Evolutionary conservation across 1,140 invertebrate genomes (phyloP).

Genomic region (Aphaenogaster floridana): DNA sequence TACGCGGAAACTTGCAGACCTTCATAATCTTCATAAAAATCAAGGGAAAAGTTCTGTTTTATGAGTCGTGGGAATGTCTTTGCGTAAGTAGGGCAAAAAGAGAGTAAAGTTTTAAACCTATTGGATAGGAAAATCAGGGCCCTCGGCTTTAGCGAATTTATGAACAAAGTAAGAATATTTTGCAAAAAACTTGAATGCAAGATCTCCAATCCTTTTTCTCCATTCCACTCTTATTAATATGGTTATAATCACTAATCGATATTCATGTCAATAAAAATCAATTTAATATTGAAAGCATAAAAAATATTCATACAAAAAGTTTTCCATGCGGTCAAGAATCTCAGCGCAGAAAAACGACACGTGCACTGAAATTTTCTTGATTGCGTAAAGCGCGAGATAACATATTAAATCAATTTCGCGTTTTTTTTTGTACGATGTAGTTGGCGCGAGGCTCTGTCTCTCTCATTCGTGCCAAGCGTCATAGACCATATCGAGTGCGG

Average conservation of each 20-base stretch:
- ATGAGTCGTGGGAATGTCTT: constrained; percentile 42
- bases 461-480: constrained; percentile 47
- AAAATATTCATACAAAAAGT: neutral
- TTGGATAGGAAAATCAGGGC: constrained; percentile 34
- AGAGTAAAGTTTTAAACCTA: constrained; percentile 47
- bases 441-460: constrained; percentile 1
- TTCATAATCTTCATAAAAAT: constrained; percentile 61
- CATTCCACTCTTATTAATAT: neutral
- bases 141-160: constrained; percentile 24
- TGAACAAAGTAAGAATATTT: constrained; percentile 53
- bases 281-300: constrained; percentile 28
- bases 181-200: constrained; percentile 37
- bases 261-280: neutral
- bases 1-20: constrained; percentile 37
- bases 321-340: neutral
- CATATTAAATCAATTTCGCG: constrained; percentile 68
- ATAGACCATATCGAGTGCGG: constrained; percentile 69
- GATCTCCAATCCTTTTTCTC: neutral
- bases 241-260: neutral
- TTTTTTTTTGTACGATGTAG: constrained; percentile 27
- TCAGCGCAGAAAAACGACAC: neutral
- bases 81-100: constrained; percentile 57
- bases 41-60: constrained; percentile 60
- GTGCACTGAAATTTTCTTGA: neutral
- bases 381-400: neutral